Evolutionary conservation across 1,140 invertebrate species (phyloP).

Genomic region (Drosophila sulfurigaster): DNA sequence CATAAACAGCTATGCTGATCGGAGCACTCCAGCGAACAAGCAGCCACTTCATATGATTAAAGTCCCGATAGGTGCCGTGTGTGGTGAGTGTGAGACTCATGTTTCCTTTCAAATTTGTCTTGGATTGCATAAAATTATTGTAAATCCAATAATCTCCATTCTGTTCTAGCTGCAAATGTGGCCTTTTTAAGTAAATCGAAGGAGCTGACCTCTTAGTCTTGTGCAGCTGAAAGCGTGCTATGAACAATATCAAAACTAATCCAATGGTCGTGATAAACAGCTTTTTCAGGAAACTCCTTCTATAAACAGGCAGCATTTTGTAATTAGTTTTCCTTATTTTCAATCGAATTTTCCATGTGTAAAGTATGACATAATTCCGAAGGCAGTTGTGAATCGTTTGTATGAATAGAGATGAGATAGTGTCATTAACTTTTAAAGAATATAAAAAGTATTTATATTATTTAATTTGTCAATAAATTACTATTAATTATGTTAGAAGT

Average conservation of each 20-base stretch:
- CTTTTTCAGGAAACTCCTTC: not conserved
- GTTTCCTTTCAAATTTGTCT: not conserved
- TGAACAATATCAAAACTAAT: not conserved
- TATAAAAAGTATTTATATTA: too few relatives aligned
- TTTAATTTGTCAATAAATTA: too few relatives aligned
- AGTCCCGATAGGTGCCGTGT: conserved; percentile 36
- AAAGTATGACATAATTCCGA: too few relatives aligned
- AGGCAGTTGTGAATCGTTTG: too few relatives aligned
- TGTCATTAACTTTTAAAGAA: too few relatives aligned
- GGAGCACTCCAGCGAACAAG: conserved; percentile 45
- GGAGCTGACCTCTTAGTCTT: not conserved
- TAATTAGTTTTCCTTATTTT: not conserved
- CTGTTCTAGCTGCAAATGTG: conserved; percentile 33
- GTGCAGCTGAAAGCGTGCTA: not conserved
- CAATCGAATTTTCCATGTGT: not conserved
- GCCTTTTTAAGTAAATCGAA: not conserved
- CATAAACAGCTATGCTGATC: conserved; percentile 47
- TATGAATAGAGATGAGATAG: too few relatives aligned
- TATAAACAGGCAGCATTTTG: conserved; percentile 17
- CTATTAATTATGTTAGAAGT: too few relatives aligned
- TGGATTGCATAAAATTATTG: conserved; percentile 32
- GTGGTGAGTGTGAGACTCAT: conserved; percentile 40
- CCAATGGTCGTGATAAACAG: not conserved
- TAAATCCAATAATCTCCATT: conserved; percentile 55
- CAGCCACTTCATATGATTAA: conserved; percentile 30